Evolutionary conservation across 2,113 vertebrate species (phyloP).

Genomic region (Hemiscyllium ocellatum): DNA sequence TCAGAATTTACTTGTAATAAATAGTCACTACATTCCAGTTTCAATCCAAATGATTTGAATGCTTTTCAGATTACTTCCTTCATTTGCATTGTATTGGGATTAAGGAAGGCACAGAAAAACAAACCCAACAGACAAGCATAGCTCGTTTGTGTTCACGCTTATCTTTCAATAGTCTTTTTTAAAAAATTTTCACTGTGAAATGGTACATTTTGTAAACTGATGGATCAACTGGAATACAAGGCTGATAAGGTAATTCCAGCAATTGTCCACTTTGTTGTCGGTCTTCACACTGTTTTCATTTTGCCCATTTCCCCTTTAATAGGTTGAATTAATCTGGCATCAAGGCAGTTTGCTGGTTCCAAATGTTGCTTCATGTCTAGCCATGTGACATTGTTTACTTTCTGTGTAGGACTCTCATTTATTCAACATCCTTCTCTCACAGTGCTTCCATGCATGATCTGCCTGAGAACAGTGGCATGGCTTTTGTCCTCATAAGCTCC

Average conservation of each 20-base stretch:
- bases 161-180: background rate
- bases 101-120: conserved; percentile 1
- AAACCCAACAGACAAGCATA: background rate
- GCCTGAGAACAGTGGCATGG: conserved; percentile 35
- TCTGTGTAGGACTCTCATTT: conserved; percentile 29
- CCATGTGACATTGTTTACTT: conserved; percentile 38
- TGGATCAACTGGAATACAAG: background rate
- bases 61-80: conserved; percentile 26
- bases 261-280: conserved; percentile 17
- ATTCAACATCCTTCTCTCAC: conserved; percentile 34
- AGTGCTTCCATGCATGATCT: conserved; percentile 25
- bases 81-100: conserved; percentile 26
- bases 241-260: background rate
- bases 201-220: background rate
- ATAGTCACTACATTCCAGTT: conserved; percentile 11
- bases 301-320: conserved; percentile 34
- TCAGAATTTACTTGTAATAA: background rate
- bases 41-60: conserved; percentile 12
- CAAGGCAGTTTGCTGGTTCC: background rate
- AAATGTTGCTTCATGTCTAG: conserved; percentile 35
- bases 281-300: background rate
- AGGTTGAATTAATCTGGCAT: conserved; percentile 26
- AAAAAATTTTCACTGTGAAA: background rate
- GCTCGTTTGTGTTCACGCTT: background rate
- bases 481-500: conserved; percentile 24